These are phyloP conservation scores for Remorina albescens DNA, from an alignment of 2,797 vertebrate species.

Conservation along the genomic window DNA sequence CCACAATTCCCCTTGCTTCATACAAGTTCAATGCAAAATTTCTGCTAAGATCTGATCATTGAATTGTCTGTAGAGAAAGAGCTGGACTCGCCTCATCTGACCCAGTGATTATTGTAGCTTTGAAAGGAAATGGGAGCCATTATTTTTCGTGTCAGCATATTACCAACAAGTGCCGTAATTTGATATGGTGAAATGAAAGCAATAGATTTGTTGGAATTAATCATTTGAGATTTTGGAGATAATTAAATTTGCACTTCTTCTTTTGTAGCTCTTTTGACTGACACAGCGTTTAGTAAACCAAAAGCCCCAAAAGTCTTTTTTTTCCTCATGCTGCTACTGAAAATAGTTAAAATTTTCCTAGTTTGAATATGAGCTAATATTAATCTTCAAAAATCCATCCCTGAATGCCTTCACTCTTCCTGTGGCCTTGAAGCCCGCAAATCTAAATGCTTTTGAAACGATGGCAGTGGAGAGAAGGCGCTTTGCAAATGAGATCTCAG, in stretches of 20 bases:
- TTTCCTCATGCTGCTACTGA: slow-evolving; percentile 42
- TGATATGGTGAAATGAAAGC: slow-evolving; percentile 42
- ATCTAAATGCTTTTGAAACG: slow-evolving; percentile 80
- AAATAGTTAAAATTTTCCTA: slow-evolving; percentile 65
- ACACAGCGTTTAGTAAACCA: slow-evolving; percentile 57
- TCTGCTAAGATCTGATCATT: not conserved
- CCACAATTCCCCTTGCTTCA: not conserved
- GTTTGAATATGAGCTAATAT: slow-evolving; percentile 73
- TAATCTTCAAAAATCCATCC: slow-evolving; percentile 71
- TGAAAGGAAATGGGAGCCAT: slow-evolving; percentile 19
- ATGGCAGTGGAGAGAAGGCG: slow-evolving; percentile 60
- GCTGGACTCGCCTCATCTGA: not conserved
- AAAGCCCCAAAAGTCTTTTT: slow-evolving; percentile 53
- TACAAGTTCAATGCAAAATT: not conserved
- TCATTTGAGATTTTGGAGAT: slow-evolving; percentile 40
- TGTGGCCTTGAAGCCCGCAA: slow-evolving; percentile 73
- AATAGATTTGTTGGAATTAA: slow-evolving; percentile 37
- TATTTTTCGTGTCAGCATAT: slow-evolving; percentile 10
- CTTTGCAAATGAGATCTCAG: slow-evolving; percentile 76
- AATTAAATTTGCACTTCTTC: slow-evolving; percentile 36
- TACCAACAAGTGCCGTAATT: slow-evolving; percentile 12
- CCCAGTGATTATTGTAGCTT: slow-evolving; percentile 4
- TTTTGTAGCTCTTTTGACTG: slow-evolving; percentile 47
- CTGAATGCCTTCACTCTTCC: slow-evolving; percentile 61
- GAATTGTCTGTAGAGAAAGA: slow-evolving; percentile 1